These are phyloP conservation scores for Diorhabda elongata DNA, from an alignment of 1,140 invertebrate genomes.

Conservation along the genomic window DNA sequence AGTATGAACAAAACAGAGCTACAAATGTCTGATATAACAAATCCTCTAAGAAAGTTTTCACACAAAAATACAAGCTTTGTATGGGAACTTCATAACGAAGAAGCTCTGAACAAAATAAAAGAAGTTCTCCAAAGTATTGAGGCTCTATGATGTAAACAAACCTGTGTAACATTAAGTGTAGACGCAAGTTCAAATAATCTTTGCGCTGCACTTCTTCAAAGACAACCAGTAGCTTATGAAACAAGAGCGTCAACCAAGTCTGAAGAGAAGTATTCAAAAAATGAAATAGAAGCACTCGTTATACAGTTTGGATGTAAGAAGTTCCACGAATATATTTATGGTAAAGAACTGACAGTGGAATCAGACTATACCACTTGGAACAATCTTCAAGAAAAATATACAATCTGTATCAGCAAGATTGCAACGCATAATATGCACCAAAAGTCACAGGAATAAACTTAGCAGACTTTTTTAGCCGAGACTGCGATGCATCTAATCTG, in stretches of 20 bases:
- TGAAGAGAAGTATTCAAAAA: slow-evolving; percentile 40
- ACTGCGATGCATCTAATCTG: no score
- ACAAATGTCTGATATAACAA: no score
- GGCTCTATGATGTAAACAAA: slow-evolving; percentile 10
- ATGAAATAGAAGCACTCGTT: slow-evolving; percentile 44
- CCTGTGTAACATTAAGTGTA: slow-evolving; percentile 1
- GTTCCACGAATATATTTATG: slow-evolving; percentile 38
- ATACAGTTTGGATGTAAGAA: slow-evolving; percentile 36
- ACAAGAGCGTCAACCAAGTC: slow-evolving; percentile 39
- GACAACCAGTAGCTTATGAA: slow-evolving; percentile 36
- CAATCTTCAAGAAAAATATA: slow-evolving; percentile 47
- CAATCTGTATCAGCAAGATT: slow-evolving; percentile 42
- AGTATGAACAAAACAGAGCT: no score
- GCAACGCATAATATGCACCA: slow-evolving; percentile 23
- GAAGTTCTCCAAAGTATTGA: no score
- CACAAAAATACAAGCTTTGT: no score
- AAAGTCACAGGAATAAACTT: no score
- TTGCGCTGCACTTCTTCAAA: slow-evolving; percentile 38
- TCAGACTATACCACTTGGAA: slow-evolving; percentile 40
- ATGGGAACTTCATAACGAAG: no score
- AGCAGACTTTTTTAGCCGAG: no score
- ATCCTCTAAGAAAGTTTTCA: no score
- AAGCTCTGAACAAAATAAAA: no score
- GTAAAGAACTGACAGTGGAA: slow-evolving; percentile 39
- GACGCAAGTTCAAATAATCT: slow-evolving; percentile 28